These are phyloP conservation scores for Poecilia velifera DNA, from an alignment of 2,797 vertebrate species.

Conservation along the genomic window DNA sequence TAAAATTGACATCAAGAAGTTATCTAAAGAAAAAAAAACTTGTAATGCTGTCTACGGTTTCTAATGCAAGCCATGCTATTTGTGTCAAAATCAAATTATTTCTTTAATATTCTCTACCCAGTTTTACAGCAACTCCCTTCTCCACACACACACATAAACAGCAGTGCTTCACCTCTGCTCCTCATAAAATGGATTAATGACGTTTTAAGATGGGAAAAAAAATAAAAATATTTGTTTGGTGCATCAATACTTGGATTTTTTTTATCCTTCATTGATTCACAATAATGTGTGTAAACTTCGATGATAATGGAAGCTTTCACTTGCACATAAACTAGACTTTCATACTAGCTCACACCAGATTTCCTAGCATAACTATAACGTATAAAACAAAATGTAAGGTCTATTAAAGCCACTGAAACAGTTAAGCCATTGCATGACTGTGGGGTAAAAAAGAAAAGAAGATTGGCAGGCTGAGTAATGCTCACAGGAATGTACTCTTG, in stretches of 20 bases:
- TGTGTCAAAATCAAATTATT: background rate
- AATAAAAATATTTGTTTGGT: background rate
- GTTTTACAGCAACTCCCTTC: background rate
- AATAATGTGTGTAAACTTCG: background rate
- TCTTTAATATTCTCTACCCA: background rate
- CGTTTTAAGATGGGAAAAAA: background rate
- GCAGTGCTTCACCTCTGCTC: background rate
- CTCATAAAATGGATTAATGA: background rate
- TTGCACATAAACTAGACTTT: background rate
- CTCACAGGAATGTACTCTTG: background rate
- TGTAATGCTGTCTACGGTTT: background rate
- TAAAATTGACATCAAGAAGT: background rate
- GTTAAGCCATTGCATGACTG: slow-evolving; percentile 14
- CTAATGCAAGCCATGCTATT: background rate
- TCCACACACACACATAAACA: background rate
- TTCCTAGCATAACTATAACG: slow-evolving; percentile 2
- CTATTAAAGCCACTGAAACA: slow-evolving; percentile 15
- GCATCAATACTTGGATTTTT: background rate
- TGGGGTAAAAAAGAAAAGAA: slow-evolving; percentile 18
- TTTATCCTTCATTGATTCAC: background rate
- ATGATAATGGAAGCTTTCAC: background rate
- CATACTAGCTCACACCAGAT: background rate
- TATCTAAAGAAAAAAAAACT: background rate
- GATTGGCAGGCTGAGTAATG: slow-evolving; percentile 20
- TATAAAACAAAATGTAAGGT: slow-evolving; percentile 10